Percentiles rank a stretch among this genome's conserved stretches.
phyloP scores from a whole-genome alignment of 2,797 vertebrate species.

The Melopsittacus undulatus region DNA sequence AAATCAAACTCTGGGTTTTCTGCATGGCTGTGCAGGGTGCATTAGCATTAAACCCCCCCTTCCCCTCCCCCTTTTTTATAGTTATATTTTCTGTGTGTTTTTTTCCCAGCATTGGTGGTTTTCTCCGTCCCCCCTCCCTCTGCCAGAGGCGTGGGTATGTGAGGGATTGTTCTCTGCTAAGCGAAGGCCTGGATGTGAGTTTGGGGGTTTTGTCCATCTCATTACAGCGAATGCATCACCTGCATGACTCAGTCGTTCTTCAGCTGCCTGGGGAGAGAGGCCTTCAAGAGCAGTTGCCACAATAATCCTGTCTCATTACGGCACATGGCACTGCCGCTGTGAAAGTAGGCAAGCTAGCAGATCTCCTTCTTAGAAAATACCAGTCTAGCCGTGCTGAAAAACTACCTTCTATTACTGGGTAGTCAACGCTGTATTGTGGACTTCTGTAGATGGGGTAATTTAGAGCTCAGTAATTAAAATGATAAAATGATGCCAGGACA shows the following conservation, averaged over 20 bases:
- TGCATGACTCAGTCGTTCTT: conserved; percentile 47
- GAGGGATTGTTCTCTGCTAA: background rate
- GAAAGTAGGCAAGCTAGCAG: conserved; percentile 56
- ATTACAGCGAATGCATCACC: conserved; percentile 7
- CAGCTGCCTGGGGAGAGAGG: background rate
- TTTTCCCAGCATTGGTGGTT: background rate
- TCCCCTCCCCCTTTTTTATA: background rate
- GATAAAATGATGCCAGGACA: background rate
- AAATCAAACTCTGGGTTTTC: conserved; percentile 46
- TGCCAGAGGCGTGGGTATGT: background rate
- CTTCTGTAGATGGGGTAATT: background rate
- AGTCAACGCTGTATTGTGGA: background rate
- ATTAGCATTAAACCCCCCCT: background rate
- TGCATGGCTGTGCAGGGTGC: conserved; percentile 14
- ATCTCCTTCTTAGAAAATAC: conserved; percentile 55
- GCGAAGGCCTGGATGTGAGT: background rate
- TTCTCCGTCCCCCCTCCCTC: background rate
- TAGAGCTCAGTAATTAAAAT: conserved; percentile 45
- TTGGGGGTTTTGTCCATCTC: conserved; percentile 11
- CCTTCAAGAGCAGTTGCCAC: conserved; percentile 34
- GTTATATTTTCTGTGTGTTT: conserved; percentile 31
- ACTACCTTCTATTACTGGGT: conserved; percentile 8
- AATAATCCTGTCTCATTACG: conserved; percentile 43
- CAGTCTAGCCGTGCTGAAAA: conserved; percentile 23
- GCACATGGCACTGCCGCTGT: conserved; percentile 39